phyloP scores from a whole-genome alignment of 2,113 vertebrate genomes.

The Bos javanicus region DNA sequence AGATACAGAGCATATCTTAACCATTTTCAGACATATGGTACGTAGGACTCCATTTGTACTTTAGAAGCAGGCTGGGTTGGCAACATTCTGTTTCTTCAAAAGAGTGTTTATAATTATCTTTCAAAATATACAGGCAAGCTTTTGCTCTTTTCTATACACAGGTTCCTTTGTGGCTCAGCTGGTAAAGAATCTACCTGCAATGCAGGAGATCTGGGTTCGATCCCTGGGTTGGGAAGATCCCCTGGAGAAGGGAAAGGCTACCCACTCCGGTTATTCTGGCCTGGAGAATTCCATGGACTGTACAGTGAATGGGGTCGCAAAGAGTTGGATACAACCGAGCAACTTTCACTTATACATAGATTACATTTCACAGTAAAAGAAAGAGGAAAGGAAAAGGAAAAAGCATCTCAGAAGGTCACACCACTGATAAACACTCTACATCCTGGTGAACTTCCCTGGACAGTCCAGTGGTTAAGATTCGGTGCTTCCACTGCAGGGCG shows the following conservation, averaged over 20 bases:
- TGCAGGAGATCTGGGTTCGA: neutral
- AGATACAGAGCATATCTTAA: neutral
- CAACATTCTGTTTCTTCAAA: conserved; percentile 16
- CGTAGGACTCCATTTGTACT: neutral
- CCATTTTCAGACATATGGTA: neutral
- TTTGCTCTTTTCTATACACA: neutral
- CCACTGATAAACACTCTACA: neutral
- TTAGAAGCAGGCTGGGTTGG: neutral
- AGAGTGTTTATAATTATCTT: neutral
- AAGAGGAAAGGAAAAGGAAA: neutral
- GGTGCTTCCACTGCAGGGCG: neutral
- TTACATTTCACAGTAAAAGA: conserved; percentile 17
- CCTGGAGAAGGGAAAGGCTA: neutral
- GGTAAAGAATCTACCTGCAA: neutral
- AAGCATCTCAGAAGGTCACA: neutral
- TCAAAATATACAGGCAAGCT: neutral
- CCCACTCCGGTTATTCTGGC: neutral
- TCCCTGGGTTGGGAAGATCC: neutral
- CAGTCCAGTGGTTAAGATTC: neutral
- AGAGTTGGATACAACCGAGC: rapidly evolving
- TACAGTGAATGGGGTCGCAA: neutral
- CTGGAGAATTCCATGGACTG: neutral
- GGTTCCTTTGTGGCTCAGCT: neutral
- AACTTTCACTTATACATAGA: neutral
- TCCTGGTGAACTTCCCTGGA: neutral